These are phyloP conservation scores for Drosophila seclusa DNA, from an alignment of 2,888 invertebrate species.

Conservation along the genomic window DNA sequence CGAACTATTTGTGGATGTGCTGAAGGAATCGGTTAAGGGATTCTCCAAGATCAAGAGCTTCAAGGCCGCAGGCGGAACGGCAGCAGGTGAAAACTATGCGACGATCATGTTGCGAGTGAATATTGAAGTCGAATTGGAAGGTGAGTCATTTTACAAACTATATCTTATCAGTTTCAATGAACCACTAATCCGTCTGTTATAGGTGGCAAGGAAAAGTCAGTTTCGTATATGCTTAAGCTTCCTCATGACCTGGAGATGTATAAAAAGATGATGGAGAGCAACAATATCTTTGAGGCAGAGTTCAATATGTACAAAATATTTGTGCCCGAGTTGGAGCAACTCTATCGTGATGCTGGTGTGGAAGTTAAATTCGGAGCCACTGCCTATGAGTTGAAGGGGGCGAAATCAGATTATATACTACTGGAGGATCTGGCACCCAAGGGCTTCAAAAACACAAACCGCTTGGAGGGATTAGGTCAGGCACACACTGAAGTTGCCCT, in stretches of 20 bases:
- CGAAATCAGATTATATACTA: slow-evolving; percentile 55
- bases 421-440: slow-evolving; percentile 73
- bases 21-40: slow-evolving; percentile 40
- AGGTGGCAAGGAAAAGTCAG: slow-evolving; percentile 48
- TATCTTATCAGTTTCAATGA: neutral
- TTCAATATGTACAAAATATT: slow-evolving; percentile 69
- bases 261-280: slow-evolving; percentile 44
- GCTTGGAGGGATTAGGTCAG: slow-evolving; percentile 74
- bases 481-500: slow-evolving; percentile 71
- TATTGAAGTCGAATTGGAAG: slow-evolving; percentile 67
- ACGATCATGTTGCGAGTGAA: slow-evolving; percentile 74
- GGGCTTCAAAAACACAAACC: slow-evolving; percentile 74
- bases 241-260: slow-evolving; percentile 51
- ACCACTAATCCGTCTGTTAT: neutral
- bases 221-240: slow-evolving; percentile 68
- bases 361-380: slow-evolving; percentile 71
- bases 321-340: slow-evolving; percentile 76
- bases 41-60: slow-evolving; percentile 49
- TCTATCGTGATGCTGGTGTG: slow-evolving; percentile 69
- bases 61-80: slow-evolving; percentile 50
- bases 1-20: slow-evolving; percentile 46
- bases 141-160: slow-evolving; percentile 35
- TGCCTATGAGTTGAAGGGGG: slow-evolving; percentile 63
- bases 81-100: slow-evolving; percentile 80
- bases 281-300: slow-evolving; percentile 72